Percentiles rank a stretch among this genome's conserved stretches.
phyloP scores from a whole-genome alignment of 2,888 invertebrate species.

The Cephus rjabovi region DNA sequence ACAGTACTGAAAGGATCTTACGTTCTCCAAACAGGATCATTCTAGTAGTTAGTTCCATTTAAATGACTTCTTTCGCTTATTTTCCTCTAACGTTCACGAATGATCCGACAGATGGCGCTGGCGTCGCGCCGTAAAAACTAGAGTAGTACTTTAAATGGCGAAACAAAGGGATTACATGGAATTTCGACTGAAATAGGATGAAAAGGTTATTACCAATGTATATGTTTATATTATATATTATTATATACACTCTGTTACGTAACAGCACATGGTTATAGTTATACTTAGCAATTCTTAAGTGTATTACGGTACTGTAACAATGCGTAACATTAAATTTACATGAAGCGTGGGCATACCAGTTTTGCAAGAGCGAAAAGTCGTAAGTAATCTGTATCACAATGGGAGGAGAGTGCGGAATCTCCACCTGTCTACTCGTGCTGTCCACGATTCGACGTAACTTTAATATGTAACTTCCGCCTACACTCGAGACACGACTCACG shows the following conservation, averaged over 20 bases:
- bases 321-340: constrained; percentile 25
- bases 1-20: neutral
- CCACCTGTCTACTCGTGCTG: constrained; percentile 24
- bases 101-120: neutral
- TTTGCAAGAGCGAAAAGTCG: constrained; percentile 16
- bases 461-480: constrained; percentile 14
- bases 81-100: neutral
- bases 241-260: neutral
- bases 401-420: constrained; percentile 26
- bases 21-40: neutral
- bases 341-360: constrained; percentile 33
- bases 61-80: constrained; percentile 26
- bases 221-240: neutral
- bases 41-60: constrained; percentile 39
- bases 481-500: constrained; percentile 1
- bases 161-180: neutral
- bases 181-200: neutral
- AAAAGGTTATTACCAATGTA: too few species aligned
- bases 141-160: neutral
- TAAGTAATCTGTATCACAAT: constrained; percentile 27
- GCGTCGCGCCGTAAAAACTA: neutral
- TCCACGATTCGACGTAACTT: constrained; percentile 8
- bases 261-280: neutral
- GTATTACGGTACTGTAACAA: neutral
- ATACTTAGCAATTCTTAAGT: neutral